Conservation (phyloP, 2,888 invertebrate species). For the Hyppa rectilinea region DNA sequence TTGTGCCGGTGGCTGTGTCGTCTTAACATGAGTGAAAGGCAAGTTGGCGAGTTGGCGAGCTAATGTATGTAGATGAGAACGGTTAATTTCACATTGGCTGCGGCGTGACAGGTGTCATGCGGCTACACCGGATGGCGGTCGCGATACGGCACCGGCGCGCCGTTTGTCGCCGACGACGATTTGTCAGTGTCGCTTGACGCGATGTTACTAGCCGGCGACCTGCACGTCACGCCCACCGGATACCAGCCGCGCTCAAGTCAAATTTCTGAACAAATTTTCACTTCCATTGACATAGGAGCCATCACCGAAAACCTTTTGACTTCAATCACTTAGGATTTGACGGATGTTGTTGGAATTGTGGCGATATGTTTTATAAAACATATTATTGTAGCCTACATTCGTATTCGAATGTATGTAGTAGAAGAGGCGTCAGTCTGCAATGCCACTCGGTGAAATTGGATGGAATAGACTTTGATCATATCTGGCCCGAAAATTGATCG, state of each 20-base stretch:
- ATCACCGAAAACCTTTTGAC: conserved; percentile 22
- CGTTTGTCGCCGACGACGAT: conserved; percentile 58
- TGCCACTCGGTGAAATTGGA: conserved; percentile 39
- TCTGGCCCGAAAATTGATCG: conserved; percentile 46
- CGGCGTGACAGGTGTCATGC: conserved; percentile 63
- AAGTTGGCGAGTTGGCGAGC: conserved; percentile 32
- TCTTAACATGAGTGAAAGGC: conserved; percentile 26
- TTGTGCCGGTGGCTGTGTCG: conserved; percentile 5
- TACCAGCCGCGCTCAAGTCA: conserved; percentile 35
- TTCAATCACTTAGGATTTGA: conserved; percentile 6
- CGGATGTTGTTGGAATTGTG: not conserved
- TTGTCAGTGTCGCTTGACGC: conserved; percentile 67
- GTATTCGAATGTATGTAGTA: conserved; percentile 33
- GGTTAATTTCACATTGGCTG: conserved; percentile 54
- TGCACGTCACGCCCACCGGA: conserved; percentile 52
- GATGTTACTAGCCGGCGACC: conserved; percentile 44
- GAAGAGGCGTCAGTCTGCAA: conserved; percentile 27
- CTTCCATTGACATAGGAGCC: not conserved
- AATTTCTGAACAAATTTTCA: conserved; percentile 50
- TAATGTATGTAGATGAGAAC: conserved; percentile 60
- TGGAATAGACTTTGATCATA: conserved; percentile 47
- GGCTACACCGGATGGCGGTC: conserved; percentile 47
- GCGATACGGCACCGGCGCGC: conserved; percentile 50
- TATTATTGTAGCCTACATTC: conserved; percentile 9
- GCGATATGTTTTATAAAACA: conserved; percentile 14